phyloP scores from a whole-genome alignment of 2,113 vertebrate species.

The Vulpes vulpes region DNA sequence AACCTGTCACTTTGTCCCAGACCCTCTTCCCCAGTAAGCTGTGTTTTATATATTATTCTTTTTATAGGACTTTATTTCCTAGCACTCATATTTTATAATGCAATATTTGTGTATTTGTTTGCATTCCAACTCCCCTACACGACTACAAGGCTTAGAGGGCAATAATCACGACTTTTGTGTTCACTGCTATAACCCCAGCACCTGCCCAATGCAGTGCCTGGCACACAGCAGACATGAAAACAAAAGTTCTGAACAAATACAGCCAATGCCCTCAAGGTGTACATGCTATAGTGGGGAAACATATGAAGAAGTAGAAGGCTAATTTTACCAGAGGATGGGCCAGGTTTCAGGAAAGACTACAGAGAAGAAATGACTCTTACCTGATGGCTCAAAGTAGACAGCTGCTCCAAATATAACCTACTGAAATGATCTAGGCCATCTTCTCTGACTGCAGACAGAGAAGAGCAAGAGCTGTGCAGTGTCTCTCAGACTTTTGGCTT shows the following conservation, averaged over 20 bases:
- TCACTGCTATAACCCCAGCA: not conserved
- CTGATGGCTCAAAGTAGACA: not conserved
- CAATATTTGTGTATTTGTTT: slow-evolving; percentile 13
- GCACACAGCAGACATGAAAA: not conserved
- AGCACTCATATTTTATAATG: not conserved
- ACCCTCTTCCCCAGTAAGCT: not conserved
- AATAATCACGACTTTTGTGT: not conserved
- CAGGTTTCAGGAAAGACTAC: not conserved
- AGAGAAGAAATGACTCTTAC: not conserved
- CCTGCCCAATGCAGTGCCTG: not conserved
- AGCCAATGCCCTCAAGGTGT: not conserved
- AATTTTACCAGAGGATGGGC: slow-evolving; percentile 13
- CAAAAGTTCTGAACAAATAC: not conserved
- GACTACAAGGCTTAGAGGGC: not conserved
- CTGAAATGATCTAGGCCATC: slow-evolving; percentile 26
- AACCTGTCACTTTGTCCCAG: slow-evolving; percentile 42
- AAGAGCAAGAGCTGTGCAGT: not conserved
- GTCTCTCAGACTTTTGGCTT: not conserved
- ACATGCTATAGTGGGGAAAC: not conserved
- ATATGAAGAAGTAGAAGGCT: slow-evolving; percentile 21
- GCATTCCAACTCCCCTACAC: not conserved
- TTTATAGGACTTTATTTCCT: slow-evolving; percentile 6
- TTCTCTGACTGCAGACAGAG: not conserved
- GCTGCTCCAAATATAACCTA: not conserved
- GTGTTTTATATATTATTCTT: slow-evolving; percentile 29